phyloP scores from a whole-genome alignment of 2,888 invertebrate genomes.

The Stenodera caucasica region DNA sequence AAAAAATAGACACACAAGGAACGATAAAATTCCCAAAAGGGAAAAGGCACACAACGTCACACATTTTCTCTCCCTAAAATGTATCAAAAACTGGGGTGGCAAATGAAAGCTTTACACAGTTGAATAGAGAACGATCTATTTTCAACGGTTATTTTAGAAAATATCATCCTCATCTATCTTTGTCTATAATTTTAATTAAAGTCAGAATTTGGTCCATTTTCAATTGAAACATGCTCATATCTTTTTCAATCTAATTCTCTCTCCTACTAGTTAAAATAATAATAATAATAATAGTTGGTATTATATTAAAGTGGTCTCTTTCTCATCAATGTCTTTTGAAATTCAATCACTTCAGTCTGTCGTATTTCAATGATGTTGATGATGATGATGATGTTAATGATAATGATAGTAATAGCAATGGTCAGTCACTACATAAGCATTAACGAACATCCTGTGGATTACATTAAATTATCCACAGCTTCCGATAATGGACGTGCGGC shows the following conservation, averaged over 20 bases:
- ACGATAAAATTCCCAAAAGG: neutral
- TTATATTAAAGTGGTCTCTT: neutral
- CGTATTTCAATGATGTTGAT: too few species aligned
- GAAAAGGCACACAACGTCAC: neutral
- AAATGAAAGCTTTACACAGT: neutral
- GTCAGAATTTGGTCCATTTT: neutral
- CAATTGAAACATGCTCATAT: neutral
- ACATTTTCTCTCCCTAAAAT: neutral
- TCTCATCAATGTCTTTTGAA: neutral
- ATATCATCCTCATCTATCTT: neutral
- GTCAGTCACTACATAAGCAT: constrained; percentile 1
- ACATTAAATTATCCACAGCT: constrained; percentile 32
- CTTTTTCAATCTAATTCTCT: neutral
- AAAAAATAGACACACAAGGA: neutral
- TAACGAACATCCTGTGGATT: constrained; percentile 17
- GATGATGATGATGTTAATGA: constrained; percentile 1
- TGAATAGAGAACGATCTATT: neutral
- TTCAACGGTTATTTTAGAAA: neutral
- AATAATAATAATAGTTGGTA: neutral
- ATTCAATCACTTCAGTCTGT: neutral
- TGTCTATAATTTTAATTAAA: neutral
- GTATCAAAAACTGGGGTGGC: neutral
- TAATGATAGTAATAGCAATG: neutral
- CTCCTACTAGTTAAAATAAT: neutral
- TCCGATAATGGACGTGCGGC: constrained; percentile 30